phyloP scores from a whole-genome alignment of 2,888 invertebrate genomes.

The Shargacucullia verbasci region DNA sequence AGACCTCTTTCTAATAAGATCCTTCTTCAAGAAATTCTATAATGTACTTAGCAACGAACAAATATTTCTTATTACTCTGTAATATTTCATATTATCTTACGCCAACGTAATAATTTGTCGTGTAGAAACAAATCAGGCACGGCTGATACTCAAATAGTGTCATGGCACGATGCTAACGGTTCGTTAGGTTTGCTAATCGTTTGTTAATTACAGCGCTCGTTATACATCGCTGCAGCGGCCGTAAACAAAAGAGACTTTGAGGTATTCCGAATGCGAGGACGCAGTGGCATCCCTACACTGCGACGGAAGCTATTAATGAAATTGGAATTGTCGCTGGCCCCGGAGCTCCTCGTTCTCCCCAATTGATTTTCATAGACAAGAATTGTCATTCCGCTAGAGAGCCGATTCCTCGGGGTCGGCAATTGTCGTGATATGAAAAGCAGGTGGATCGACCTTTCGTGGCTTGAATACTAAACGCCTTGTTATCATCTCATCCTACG shows the following conservation, averaged over 20 bases:
- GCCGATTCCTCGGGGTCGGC: constrained; percentile 81
- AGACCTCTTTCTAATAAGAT: not conserved
- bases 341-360: constrained; percentile 75
- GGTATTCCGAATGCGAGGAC: constrained; percentile 49
- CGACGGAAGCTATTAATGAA: constrained; percentile 83
- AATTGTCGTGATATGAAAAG: constrained; percentile 88
- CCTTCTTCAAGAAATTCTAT: not conserved
- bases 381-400: constrained; percentile 83
- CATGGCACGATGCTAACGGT: constrained; percentile 15
- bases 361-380: constrained; percentile 86
- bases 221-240: constrained; percentile 40
- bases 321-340: constrained; percentile 80
- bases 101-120: constrained; percentile 1
- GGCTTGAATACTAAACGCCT: constrained; percentile 84
- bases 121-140: constrained; percentile 15
- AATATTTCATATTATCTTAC: no score
- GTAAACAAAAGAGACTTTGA: constrained; percentile 53
- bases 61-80: not conserved
- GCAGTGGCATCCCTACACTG: constrained; percentile 67
- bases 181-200: constrained; percentile 46
- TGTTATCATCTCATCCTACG: constrained; percentile 83
- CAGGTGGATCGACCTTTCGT: constrained; percentile 84
- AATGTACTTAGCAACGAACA: not conserved
- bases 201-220: constrained; percentile 58
- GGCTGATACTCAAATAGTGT: constrained; percentile 19